Conservation (phyloP, 30 jellyfish, hydroid and myxozoan species). For the Turritopsis dohrnii region DNA sequence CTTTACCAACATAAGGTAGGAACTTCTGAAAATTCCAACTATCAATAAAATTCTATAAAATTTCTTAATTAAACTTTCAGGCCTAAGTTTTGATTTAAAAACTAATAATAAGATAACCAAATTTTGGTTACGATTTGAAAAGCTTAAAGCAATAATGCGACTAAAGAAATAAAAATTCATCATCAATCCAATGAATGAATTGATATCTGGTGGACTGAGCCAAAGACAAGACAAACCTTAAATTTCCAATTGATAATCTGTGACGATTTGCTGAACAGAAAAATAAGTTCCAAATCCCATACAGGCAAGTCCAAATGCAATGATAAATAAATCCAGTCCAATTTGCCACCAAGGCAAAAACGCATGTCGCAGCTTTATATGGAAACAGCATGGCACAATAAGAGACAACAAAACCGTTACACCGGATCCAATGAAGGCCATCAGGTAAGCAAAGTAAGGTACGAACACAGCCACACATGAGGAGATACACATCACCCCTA, state of each 20-base stretch:
- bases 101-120: no score
- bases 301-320: conserved; percentile 35
- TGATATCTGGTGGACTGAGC: no score
- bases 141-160: no score
- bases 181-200: no score
- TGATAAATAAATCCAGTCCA: conserved; percentile 35
- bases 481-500: conserved; percentile 47
- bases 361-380: conserved; percentile 49
- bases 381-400: conserved; percentile 72
- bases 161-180: no score
- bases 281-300: conserved; percentile 50
- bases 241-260: not conserved
- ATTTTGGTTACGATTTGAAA: no score
- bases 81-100: no score
- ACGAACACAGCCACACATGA: conserved; percentile 57
- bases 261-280: conserved; percentile 18
- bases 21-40: no score
- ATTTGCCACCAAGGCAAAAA: conserved; percentile 56
- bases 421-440: conserved; percentile 81
- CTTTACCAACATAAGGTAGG: no score
- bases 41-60: no score
- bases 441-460: conserved; percentile 81
- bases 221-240: no score
- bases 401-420: conserved; percentile 51
- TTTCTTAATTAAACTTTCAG: no score